Conservation (phyloP, 2,797 vertebrate species). For the Alca torda region DNA sequence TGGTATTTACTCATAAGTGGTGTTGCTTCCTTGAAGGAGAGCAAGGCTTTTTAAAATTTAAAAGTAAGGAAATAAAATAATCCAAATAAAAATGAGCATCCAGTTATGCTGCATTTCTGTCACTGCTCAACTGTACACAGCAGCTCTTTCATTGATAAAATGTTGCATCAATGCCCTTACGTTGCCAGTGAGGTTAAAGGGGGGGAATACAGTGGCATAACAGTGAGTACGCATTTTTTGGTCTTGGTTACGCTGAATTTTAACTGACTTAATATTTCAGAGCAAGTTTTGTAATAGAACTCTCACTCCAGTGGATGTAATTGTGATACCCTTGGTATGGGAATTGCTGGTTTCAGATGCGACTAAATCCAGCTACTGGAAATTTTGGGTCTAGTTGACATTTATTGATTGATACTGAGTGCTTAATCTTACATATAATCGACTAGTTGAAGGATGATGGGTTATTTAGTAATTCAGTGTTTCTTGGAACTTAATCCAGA, state of each 20-base stretch:
- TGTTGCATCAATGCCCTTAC: neutral
- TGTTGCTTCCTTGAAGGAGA: neutral
- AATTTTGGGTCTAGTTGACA: neutral
- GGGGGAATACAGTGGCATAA: neutral
- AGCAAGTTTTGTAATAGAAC: neutral
- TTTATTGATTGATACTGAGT: neutral
- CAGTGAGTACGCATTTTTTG: neutral
- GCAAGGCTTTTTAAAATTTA: neutral
- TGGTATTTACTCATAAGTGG: neutral
- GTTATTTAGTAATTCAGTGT: neutral
- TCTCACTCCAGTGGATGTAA: neutral
- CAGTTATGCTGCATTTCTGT: neutral
- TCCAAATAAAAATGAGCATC: neutral
- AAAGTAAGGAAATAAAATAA: neutral
- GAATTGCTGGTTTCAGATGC: neutral
- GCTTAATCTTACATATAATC: neutral
- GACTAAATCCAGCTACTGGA: neutral
- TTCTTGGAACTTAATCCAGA: slow-evolving; percentile 1
- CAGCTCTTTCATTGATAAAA: neutral
- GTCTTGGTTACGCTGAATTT: neutral
- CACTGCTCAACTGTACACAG: neutral
- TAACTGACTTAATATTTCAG: neutral
- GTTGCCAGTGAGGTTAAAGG: neutral
- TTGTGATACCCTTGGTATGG: neutral
- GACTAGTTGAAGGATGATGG: neutral